phyloP scores from a whole-genome alignment of 92 coral and sea anemone genomes.

The Muricea muricata region DNA sequence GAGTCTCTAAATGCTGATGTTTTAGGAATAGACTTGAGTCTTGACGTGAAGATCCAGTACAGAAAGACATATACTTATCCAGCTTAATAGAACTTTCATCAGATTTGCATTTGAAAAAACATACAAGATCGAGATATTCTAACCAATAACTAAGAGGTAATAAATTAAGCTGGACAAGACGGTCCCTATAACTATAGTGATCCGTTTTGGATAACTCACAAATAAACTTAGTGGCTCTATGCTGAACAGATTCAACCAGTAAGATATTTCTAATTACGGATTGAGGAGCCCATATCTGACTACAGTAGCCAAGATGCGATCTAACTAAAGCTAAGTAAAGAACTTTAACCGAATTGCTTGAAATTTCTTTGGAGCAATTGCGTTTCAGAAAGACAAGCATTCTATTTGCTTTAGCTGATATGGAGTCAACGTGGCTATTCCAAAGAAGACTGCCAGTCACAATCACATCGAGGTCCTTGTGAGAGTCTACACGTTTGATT shows the following conservation, averaged over 20 bases:
- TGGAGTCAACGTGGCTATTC: slow-evolving; percentile 13
- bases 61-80: background rate
- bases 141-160: no score
- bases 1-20: no score
- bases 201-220: slow-evolving; percentile 5
- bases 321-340: slow-evolving; percentile 17
- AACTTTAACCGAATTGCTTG: background rate
- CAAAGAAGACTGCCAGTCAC: slow-evolving; percentile 21
- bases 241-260: slow-evolving; percentile 21
- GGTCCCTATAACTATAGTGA: slow-evolving; percentile 22
- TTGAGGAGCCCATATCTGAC: slow-evolving; percentile 38
- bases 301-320: slow-evolving; percentile 25
- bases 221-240: slow-evolving; percentile 28
- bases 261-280: background rate
- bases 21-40: no score
- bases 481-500: background rate
- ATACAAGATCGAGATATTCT: no score
- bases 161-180: slow-evolving; percentile 2
- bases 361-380: slow-evolving; percentile 18
- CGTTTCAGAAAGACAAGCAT: slow-evolving; percentile 32
- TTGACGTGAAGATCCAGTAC: no score
- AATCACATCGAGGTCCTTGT: slow-evolving; percentile 16
- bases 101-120: no score
- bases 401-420: slow-evolving; percentile 23
- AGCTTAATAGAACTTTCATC: background rate